Percentiles rank a stretch among this genome's conserved stretches.
Conservation (phyloP, 2,113 vertebrate species). For the Pelmatolapia mariae region DNA sequence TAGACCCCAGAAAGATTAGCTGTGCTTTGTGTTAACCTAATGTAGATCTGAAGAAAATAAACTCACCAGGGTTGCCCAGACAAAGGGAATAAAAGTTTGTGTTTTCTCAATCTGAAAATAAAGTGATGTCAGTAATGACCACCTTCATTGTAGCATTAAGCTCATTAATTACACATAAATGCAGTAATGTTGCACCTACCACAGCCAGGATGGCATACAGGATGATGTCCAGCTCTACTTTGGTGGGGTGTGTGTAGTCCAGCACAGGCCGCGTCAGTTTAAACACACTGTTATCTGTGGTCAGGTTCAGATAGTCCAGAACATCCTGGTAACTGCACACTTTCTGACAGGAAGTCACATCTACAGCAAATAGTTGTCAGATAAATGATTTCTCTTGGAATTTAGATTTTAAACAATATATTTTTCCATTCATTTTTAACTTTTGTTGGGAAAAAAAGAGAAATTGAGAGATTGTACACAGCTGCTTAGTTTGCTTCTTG, state of each 20-base stretch:
- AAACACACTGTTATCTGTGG: slow-evolving; percentile 9
- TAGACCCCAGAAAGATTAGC: not conserved
- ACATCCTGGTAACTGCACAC: slow-evolving; percentile 63
- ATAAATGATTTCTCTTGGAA: not conserved
- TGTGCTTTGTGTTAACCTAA: not conserved
- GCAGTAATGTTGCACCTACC: slow-evolving; percentile 17
- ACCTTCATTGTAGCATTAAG: not conserved
- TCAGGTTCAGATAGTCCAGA: slow-evolving; percentile 64
- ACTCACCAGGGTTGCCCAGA: slow-evolving; percentile 56
- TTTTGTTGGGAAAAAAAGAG: not conserved
- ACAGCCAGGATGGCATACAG: slow-evolving; percentile 62
- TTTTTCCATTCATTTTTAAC: not conserved
- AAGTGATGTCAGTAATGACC: not conserved
- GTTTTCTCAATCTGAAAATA: slow-evolving; percentile 62
- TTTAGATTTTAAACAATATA: not conserved
- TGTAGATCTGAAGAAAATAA: not conserved
- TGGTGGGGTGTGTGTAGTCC: slow-evolving; percentile 53
- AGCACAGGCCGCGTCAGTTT: slow-evolving; percentile 54
- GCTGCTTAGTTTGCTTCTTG: not conserved
- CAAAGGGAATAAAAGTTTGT: slow-evolving; percentile 55
- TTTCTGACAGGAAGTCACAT: not conserved
- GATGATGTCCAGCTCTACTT: slow-evolving; percentile 43
- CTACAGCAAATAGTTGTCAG: not conserved
- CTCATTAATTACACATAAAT: not conserved
- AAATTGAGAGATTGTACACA: not conserved